Base-by-base conservation (phyloP, 1,140 invertebrate genomes). In the Cyphomyrmex costatus region DNA sequence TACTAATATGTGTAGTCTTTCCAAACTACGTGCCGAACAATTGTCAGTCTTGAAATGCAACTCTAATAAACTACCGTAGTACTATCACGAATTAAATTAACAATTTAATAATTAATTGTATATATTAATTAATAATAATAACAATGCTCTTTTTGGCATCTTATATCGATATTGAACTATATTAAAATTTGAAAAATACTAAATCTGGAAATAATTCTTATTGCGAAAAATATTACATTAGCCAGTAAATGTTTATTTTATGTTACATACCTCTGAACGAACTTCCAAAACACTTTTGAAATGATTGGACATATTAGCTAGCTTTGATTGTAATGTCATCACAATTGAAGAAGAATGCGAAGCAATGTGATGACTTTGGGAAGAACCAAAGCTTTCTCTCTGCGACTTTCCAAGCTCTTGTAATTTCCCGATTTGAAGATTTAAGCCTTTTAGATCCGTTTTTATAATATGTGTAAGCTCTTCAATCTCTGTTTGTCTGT, bases 381-480 rank as follows among this genome's bases (percentile, higher is more conserved):
- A 94, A 70, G 92, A 95, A 84, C 94, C 93, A 86, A 91, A 93
- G 70, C 89, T 94, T 70, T 96, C 95, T 89, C 96, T 95, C 86
- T 97, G 97, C 65, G 96, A 96, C 93, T 96, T 97, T 8, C 97
- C 97, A 89, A 98, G 96, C 91, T 98, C 97, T 92, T 98, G 98
- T 78, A 98, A 94, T 90, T 96, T 96, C 14, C 98, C 98, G 92
- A 99, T 99, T 96, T 99, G 98, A 93, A 99, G 97, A 95, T 99
- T 99, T 76, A 99, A 96, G 91, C 97, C 98, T 94, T 97, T 98
- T 74, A 99, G 96, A 95, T 99, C 99, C 91, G 98, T 98, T 96
- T 99, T 99, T 42, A 99, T 99, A 63, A 99, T 99, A 92, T 98
- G 99, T 1, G 99, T 99, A 56, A 99, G 95, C 94, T 99, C 98